Percentiles rank a stretch among this genome's conserved stretches.
Conservation (phyloP, 2,113 vertebrate genomes). For the Garra rufa region DNA sequence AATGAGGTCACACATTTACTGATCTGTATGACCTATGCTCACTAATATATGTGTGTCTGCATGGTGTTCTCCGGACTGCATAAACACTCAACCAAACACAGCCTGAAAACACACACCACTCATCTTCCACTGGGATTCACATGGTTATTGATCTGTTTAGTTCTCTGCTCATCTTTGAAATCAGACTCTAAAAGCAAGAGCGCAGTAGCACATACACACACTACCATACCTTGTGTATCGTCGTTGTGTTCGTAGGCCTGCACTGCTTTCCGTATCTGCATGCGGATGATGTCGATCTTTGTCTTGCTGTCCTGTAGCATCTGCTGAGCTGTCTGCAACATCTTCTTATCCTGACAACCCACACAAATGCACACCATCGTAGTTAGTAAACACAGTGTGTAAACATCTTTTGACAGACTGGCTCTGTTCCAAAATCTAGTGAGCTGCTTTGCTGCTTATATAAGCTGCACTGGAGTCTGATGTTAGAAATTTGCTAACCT, state of each 20-base stretch:
- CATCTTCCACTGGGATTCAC: not conserved
- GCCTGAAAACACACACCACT: constrained; percentile 1
- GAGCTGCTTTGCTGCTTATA: not conserved
- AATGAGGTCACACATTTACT: not conserved
- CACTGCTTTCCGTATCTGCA: constrained; percentile 87
- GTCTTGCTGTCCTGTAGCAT: constrained; percentile 93
- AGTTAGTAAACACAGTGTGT: not conserved
- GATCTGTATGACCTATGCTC: not conserved
- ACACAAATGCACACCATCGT: constrained; percentile 12
- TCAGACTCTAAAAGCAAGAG: constrained; percentile 12
- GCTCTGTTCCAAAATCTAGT: not conserved
- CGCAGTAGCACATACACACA: constrained; percentile 11
- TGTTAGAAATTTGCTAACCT: not conserved
- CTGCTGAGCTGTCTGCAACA: constrained; percentile 88
- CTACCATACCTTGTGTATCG: constrained; percentile 75
- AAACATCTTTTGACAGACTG: not conserved
- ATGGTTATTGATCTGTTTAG: constrained; percentile 62
- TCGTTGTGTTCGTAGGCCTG: constrained; percentile 84
- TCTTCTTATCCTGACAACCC: constrained; percentile 84
- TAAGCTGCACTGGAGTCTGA: not conserved
- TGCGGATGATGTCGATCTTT: constrained; percentile 91
- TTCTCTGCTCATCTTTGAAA: constrained; percentile 49
- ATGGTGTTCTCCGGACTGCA: not conserved
- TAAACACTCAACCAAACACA: not conserved
- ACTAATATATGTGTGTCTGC: not conserved